Evolutionary conservation across 2,113 vertebrate genomes (phyloP), one percentile per base, ranked within the genome.

Genomic region (Elaphurus davidianus): DNA sequence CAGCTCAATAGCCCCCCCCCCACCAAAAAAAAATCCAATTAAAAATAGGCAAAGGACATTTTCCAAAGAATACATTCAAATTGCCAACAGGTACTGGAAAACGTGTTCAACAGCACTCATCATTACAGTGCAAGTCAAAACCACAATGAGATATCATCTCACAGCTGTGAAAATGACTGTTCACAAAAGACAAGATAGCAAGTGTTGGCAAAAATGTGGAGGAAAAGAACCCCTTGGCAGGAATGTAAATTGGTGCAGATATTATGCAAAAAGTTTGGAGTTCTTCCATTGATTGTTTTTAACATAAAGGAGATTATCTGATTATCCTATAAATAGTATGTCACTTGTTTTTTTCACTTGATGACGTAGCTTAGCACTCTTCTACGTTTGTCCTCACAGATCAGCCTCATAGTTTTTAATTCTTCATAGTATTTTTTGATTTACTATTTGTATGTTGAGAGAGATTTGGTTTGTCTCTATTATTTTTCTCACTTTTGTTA

Each of bases 381-480:
- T 71, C 8, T 28, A 3, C 54, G 33, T 54, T 71, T 81, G 1
- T 87, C 89, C 23, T 87, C 57, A 21, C 1, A 36, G 12, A 43
- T 95, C 40, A 52, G 15, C 59, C 57, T 85, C 23, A 45, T 19
- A 21, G 6, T 54, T 82, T 92, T 83, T 23, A 85, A 93, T 87
- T 52, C 5, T 90, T 7, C 50, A 9, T 40, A 90, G 6, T 43
- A 50, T 43, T 55, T 85, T 11, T 67, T 47, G 19, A 2, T 74
- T 92, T 96, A 74, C 33, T 9, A 17, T 90, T 74, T 13, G 21
- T 60, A 54, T 47, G 19, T 47, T 30, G 12, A 50, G 28, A 84
- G 28, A 12, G 45, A 47, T 30, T 85, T 79, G 47, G 12, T 43
- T 60, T 60, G 19, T 43, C 76, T 89, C n/a, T 79, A 3, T 36